Evolutionary conservation across 2,888 invertebrate genomes (phyloP).

Genomic region (Gisinianus flammeolus): DNA sequence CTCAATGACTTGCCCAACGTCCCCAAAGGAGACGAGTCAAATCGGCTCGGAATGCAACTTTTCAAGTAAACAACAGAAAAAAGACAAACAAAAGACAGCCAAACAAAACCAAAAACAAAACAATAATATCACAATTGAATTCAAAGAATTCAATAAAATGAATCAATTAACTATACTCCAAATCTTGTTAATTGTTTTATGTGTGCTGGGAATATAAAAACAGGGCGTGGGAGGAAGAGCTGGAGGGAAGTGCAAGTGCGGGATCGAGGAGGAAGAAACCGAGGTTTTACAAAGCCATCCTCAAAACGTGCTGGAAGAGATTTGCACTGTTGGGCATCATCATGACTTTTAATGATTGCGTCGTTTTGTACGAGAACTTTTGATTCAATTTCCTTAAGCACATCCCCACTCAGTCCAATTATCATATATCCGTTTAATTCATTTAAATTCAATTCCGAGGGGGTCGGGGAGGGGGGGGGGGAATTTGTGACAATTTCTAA

Average conservation of each 20-base stretch:
- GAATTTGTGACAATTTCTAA: constrained; percentile 12
- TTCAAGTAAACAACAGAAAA: not conserved
- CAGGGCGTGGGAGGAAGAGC: constrained; percentile 71
- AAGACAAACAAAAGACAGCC: too few relatives aligned
- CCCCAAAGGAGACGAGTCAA: not conserved
- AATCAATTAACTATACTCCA: constrained; percentile 22
- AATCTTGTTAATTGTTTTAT: too few relatives aligned
- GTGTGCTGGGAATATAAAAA: too few relatives aligned
- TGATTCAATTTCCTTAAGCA: not conserved
- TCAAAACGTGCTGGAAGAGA: constrained; percentile 63
- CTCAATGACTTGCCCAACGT: not conserved
- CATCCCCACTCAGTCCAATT: too few relatives aligned
- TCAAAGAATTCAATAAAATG: not conserved
- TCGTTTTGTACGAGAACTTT: constrained; percentile 60
- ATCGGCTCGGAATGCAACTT: not conserved
- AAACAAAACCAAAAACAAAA: not conserved
- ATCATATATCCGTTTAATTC: too few relatives aligned
- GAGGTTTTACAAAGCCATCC: constrained; percentile 64
- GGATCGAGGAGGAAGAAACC: constrained; percentile 62
- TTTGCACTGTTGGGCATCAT: constrained; percentile 64
- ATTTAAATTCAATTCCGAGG: too few relatives aligned
- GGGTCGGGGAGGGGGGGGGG: too few relatives aligned
- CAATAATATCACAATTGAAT: not conserved
- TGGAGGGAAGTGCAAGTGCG: constrained; percentile 64
- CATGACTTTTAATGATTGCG: constrained; percentile 63